Evolutionary conservation across 2,888 invertebrate species (phyloP), one percentile per base, ranked within the genome.

Genomic region (Aphelenchoides bicaudatus): DNA sequence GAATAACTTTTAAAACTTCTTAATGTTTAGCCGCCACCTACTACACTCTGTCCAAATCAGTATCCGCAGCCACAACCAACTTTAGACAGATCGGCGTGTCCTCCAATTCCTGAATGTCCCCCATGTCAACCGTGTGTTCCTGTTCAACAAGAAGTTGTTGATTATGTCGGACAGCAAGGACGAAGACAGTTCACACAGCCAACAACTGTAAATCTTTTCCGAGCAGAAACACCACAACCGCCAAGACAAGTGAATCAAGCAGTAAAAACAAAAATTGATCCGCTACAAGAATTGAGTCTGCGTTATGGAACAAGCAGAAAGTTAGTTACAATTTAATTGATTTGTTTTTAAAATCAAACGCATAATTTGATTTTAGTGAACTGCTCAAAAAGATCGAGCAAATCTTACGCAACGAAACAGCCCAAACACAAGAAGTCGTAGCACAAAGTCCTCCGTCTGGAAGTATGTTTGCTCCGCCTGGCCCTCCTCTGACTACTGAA

Each of bases 361-460:
- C n/a, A n/a, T n/a, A n/a, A n/a, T n/a, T n/a, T 8, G 50, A 51
- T 53, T 53, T n/a, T 29, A 53, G 53, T 21, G 53, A 53, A n/a
- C 19, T 53, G 19, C 27, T 53, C 27, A 49, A 27, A 30, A 53
- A 53, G 53, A 53, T 53, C 27, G 53, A 53, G 27, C 19, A n/a
- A 2, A 53, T 53, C 25, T 29, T 53, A 16, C 46, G 28, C 48
- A 51, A 49, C 46, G 53, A 53, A 5, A 8, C 8, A 16, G n/a
- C 25, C 48, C 21, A 6, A 6, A 10, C 43, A 6, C 25, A 19
- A 6, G 6, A 19, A 25, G 25, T 19, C 10, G 21, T 25, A 6
- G 8, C 16, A 43, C 43, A 19, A n/a, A 21, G 3, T 2, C 19
- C 37, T 21, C 38, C 52, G 3, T 21, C 21, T 25, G 43, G 43